Evolutionary conservation across 2,797 vertebrate species (phyloP).

Genomic region (Spinus olivaceus): DNA sequence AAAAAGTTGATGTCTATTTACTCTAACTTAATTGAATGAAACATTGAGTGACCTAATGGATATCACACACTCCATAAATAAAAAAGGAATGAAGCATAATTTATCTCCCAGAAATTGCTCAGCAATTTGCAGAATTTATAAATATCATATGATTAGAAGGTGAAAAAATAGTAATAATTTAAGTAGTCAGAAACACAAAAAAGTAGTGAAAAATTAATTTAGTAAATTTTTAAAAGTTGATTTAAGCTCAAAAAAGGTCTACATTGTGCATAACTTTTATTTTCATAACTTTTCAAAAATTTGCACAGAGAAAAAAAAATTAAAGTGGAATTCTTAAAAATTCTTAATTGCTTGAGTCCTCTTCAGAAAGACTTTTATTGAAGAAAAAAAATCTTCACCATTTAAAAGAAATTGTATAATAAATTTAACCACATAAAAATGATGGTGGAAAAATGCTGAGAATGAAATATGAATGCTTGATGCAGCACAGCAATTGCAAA

Average conservation of each 20-base stretch:
- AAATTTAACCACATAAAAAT: not conserved
- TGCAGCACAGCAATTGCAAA: not conserved
- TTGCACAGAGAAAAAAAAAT: not conserved
- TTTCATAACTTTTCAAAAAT: not conserved
- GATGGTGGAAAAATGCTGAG: not conserved
- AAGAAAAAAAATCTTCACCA: not conserved
- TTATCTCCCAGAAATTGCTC: not conserved
- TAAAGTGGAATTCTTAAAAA: not conserved
- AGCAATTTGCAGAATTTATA: not conserved
- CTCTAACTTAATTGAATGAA: slow-evolving; percentile 8
- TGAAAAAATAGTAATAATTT: not conserved
- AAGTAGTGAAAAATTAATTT: not conserved
- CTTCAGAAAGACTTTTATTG: not conserved
- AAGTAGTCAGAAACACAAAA: not conserved
- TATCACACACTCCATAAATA: not conserved
- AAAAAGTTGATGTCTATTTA: not conserved
- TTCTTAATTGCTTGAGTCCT: not conserved
- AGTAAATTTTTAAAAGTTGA: not conserved
- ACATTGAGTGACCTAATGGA: not conserved
- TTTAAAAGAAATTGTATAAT: not conserved
- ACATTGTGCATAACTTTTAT: not conserved
- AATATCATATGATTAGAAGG: not conserved
- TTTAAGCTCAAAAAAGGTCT: not conserved
- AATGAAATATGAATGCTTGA: slow-evolving; percentile 13
- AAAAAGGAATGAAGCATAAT: not conserved